Evolutionary conservation across 1,140 invertebrate species (phyloP), one percentile per base, ranked within the genome.

Genomic region (Popillia japonica): DNA sequence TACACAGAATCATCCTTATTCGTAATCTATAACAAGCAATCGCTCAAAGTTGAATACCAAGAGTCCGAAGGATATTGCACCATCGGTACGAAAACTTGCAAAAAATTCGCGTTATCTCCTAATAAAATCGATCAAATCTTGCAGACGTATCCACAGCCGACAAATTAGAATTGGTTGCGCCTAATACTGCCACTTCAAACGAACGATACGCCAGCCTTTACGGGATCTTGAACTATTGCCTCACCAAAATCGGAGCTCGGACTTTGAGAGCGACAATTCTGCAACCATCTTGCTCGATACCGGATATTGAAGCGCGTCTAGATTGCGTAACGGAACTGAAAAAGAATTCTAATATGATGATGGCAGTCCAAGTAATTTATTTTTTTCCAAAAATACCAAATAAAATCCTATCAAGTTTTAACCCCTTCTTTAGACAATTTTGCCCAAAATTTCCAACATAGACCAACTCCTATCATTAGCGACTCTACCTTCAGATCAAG

Each of bases 1-100:
- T 98, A 97, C 85, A 89, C 96, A 4, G 94, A 96, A 86, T 92
- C 91, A 79, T 91, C 93, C 78, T 92, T 96, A 83, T 94, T 93
- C 81, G 88, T 95, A 20, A 88, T 93, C 14, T 96, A 94, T 87
- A 90, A 92, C 6, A 90, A 92, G 61, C 91, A 92, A 82, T 94
- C 95, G 0, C 86, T 98, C 61, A 94, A 93, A 87, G 90, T 98
- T 68, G 91, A 94, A 78, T 98, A 94, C 87, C 92, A 94, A 85
- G 92, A 92, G 34, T 93, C 94, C 44, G 92, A 96, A 87, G 92
- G 96, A 80, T 93, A 93, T n/a, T 94, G 94, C 83, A 89, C 94
- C 80, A 96, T 98, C 83, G 95, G 95, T 96, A 90, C 83, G 48
- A 20, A 20, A 78, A 22, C 75, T 2, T 34, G 27, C 27, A 34